Base-by-base conservation (phyloP, 2,797 vertebrate species). In the Sebastes kiyomatsui region DNA sequence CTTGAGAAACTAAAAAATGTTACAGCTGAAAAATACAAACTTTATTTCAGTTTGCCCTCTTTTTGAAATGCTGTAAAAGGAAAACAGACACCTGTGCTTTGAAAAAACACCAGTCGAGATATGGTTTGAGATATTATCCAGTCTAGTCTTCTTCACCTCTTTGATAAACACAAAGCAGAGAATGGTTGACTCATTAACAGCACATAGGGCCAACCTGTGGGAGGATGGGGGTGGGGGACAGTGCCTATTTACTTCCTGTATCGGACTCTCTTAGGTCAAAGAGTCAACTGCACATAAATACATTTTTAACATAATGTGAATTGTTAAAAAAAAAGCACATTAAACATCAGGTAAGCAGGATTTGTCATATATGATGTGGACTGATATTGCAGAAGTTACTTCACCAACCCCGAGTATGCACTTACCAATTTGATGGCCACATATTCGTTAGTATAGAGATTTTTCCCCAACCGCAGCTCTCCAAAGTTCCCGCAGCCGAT, bases 341-440 rank as follows among this genome's bases (percentile, higher is more conserved):
- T 25, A n/a, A 22, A 20, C 7, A 56, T 20, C 2, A 38, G 12
- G 16, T 11, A 30, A 27, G 46, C 10, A 14, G 1, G 1, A 52
- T 27, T 72, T 10, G 6, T 54, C 20, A 69, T 35, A 16, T 7
- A 7, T 12, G 38, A 20, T n/a, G 22, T 10, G 23, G 70, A 72
- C 1, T 32, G 13, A 55, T 42, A 55, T 2, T 42, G 14, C 4
- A 62, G 16, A 66, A 56, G 14, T 67, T 59, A 65, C 22, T 67
- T 75, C 55, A 77, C 30, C 23, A 76, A 74, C 38, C 67, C 32
- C 61, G 22, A 74, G 20, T 46, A 75, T 25, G 22, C 27, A 92
- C 97, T 99, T 96, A 99, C 98, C 98, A 99, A 95, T 96, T 99
- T 99, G 95, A 99, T 99, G 90, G 98, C 98, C 95, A 99, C 98